A percentile compares a stretch with the other conserved stretches of the same genome.
Conservation (phyloP, 2,888 invertebrate genomes). For the Philaethria dido region DNA sequence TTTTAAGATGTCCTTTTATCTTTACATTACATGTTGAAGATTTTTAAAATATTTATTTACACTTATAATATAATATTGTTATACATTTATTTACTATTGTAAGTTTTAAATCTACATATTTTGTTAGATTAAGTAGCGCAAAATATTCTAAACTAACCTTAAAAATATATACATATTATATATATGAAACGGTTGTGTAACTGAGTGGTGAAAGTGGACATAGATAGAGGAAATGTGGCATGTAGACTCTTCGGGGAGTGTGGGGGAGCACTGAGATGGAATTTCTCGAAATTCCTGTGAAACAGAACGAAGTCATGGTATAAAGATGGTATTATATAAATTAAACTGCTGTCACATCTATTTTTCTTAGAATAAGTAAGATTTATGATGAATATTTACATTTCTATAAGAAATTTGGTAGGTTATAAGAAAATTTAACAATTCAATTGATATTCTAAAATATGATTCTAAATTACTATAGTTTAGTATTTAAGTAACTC, state of each 20-base stretch:
- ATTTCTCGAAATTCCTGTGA: no score
- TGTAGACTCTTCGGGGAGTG: no score
- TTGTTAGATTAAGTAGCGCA: neutral
- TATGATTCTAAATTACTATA: no score
- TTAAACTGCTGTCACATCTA: no score
- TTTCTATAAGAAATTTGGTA: neutral
- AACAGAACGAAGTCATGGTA: no score
- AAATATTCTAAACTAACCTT: constrained; percentile 3
- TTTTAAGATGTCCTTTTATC: neutral
- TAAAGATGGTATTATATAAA: neutral
- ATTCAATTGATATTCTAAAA: no score
- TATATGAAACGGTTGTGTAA: no score
- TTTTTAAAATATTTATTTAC: neutral
- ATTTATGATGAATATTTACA: neutral
- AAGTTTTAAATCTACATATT: constrained; percentile 3
- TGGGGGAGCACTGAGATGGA: no score
- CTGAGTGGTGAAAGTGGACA: no score
- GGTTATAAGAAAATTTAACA: neutral
- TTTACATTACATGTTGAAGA: neutral
- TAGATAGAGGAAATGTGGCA: no score
- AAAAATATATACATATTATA: no score
- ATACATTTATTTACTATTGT: constrained; percentile 1
- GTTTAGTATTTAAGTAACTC: no score
- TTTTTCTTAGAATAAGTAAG: neutral
- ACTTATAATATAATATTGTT: constrained; percentile 8